A percentile compares a stretch with the other conserved stretches of the same genome.
Evolutionary conservation across 2,797 vertebrate species (phyloP).

Genomic region (Setipinna tenuifilis): DNA sequence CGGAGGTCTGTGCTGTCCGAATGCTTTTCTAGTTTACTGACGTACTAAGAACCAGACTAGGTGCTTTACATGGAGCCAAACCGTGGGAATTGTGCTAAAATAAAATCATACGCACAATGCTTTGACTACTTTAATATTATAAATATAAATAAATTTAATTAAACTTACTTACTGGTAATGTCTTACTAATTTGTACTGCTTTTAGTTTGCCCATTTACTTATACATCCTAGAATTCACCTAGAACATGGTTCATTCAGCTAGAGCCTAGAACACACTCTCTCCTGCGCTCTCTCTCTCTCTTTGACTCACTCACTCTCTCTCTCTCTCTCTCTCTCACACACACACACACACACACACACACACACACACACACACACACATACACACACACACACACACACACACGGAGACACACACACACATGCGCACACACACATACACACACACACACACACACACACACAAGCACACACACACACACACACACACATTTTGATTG

Average conservation of each 20-base stretch:
- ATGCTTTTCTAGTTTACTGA: background rate
- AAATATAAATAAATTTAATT: no score
- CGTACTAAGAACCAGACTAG: no score
- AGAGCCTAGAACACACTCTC: no score
- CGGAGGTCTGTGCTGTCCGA: no score
- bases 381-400: no score
- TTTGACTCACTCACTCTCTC: no score
- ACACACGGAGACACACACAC: background rate
- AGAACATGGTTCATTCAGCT: no score
- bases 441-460: no score
- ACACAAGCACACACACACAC: background rate
- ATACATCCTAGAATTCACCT: background rate
- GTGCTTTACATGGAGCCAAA: background rate
- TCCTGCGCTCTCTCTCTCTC: no score
- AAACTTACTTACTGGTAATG: background rate
- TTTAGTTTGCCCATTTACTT: background rate
- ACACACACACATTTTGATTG: background rate
- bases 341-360: background rate
- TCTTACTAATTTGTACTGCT: background rate
- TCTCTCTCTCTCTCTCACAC: no score
- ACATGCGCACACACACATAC: background rate
- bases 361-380: slow-evolving; percentile 14
- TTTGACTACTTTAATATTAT: no score
- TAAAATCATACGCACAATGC: no score
- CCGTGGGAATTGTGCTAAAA: background rate